Base-by-base conservation (phyloP, 2,113 vertebrate species). In the Channa argus region DNA sequence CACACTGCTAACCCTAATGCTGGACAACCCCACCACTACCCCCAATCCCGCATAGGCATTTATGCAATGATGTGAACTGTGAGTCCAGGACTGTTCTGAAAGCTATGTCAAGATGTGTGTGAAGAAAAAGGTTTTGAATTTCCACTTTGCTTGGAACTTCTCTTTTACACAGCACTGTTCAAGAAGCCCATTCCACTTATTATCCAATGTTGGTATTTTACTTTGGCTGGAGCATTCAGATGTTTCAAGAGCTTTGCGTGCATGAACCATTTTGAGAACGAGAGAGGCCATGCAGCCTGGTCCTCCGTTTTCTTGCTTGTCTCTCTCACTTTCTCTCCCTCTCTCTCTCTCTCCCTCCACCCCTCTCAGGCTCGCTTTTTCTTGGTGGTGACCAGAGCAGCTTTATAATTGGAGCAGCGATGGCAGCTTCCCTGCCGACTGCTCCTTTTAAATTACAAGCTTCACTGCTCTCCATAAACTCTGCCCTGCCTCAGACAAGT, bases 351-450 rank as follows among this genome's bases (percentile, higher is more conserved):
- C 62, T 9, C 64, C 55, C 56, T 62, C 64, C 77, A 47, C 72
- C 45, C 74, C 55, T 24, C 63, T 72, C 67, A 55, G 49, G 64
- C 66, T 72, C 38, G 7, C 59, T 71, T 64, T 63, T 61, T 79
- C 66, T 77, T 67, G 58, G 88, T 88, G 68, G 88, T 89, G 91
- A 91, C 85, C 88, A 80, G 79, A 90, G 93, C 92, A 93, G 89
- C 91, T 95, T 95, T 95, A 94, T 96, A 96, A 96, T 95, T 95
- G 94, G 94, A 91, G 91, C 90, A 88, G 88, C 65, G 69, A 93
- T 95, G 94, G 94, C 94, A 95, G 94, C 92, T 94, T 94, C 92
- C 90, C 73, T 83, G 84, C 84, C 78, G 85, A 87, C 86, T 85
- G 77, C 80, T 88, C 92, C 85, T 91, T 93, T 93, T 93, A 90